Evolutionary conservation across 2,888 invertebrate species (phyloP), one percentile per base, ranked within the genome.

Genomic region (Polylopha cassiicola): DNA sequence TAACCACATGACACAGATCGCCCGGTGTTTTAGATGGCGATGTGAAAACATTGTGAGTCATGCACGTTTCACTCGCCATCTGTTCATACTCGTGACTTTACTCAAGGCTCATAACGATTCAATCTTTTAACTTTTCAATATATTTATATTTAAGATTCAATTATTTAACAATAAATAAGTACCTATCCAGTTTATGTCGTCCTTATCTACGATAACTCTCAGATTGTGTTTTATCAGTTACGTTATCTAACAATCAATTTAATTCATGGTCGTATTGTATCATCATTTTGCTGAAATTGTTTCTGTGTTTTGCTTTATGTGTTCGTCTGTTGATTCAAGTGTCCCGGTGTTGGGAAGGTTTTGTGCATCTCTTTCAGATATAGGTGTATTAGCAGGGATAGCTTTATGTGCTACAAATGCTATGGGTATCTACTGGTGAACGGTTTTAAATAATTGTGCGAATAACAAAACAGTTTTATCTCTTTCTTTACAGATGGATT

Each of bases 401-500:
- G 76, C 76, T 77, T 75, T 72, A 49, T 75, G 78, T 78, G 68
- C 71, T 38, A 59, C 65, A 57, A 55, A 50, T 49, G 46, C 49
- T 45, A 55, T 61, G 63, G 66, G 60, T 51, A 48, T 41, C 59
- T n/a, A n/a, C n/a, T 55, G 79, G 84, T 81, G 72, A 68, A 69
- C 61, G 75, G 73, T 65, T 51, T 53, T 53, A 53, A 55, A 56
- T 58, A 53, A 65, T 62, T 51, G 50, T 48, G 63, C 59, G 46
- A 76, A 65, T 80, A 77, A 79, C 73, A 62, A 61, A 55, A 44
- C 55, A 65, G 61, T 73, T 71, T 62, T 77, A 69, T 84, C 78
- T 84, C 80, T 82, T 55, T 82, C 75, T 78, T 84, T 85, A 43
- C 84, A 85, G 84, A 77, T 82, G 62, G 65, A 56, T 56, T 55